Percentiles rank a stretch among this genome's conserved stretches.
Evolutionary conservation across 2,888 invertebrate genomes (phyloP).

Genomic region (Ethmia dodecea): DNA sequence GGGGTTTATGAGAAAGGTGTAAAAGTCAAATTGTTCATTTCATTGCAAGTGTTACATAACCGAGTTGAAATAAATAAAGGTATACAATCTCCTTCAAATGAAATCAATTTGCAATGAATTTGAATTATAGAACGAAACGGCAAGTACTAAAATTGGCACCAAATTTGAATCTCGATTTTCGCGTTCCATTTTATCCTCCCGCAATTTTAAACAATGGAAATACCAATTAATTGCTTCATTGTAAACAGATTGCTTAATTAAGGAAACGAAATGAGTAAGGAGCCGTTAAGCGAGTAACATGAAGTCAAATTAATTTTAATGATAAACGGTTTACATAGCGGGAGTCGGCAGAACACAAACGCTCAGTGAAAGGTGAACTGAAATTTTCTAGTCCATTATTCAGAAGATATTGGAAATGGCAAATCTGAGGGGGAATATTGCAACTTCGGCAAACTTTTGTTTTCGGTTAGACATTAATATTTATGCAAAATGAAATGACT

Average conservation of each 20-base stretch:
- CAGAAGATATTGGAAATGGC: conserved; percentile 25
- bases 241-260: conserved; percentile 77
- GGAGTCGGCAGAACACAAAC: conserved; percentile 26
- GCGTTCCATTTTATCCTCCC: conserved; percentile 21
- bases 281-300: conserved; percentile 59
- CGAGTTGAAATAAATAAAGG: too few species aligned
- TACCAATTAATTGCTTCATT: conserved; percentile 72
- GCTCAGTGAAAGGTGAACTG: conserved; percentile 32
- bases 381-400: conserved; percentile 39
- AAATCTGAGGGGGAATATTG: conserved; percentile 20
- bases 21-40: too few species aligned
- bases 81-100: too few species aligned
- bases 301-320: conserved; percentile 73
- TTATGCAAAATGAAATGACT: too few species aligned
- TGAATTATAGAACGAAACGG: too few species aligned
- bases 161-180: conserved; percentile 4
- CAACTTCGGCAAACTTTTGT: too few species aligned
- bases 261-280: conserved; percentile 70
- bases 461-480: too few species aligned
- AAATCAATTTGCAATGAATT: too few species aligned
- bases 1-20: conserved; percentile 4
- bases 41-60: too few species aligned
- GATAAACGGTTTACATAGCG: conserved; percentile 59
- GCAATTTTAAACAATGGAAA: conserved; percentile 57
- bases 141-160: conserved; percentile 1